These are phyloP conservation scores for Chelonia mydas DNA, from an alignment of 2,797 vertebrate species.

Conservation along the genomic window DNA sequence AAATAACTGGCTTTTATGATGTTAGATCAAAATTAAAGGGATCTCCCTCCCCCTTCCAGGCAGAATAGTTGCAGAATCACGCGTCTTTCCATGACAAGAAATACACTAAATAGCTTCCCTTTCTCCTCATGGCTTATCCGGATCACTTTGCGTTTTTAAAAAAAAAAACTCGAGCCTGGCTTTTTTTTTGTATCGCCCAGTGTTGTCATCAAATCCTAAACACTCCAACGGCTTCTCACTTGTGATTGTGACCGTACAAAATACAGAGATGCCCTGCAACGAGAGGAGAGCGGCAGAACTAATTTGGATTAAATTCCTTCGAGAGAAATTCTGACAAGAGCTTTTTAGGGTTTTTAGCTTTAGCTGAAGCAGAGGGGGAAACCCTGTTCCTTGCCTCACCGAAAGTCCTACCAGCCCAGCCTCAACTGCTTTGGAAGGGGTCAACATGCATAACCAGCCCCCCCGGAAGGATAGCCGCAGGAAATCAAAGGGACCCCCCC, in stretches of 20 bases:
- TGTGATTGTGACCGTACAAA: slow-evolving; percentile 42
- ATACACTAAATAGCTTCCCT: slow-evolving; percentile 40
- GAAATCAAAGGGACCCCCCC: background rate
- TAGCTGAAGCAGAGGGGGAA: slow-evolving; percentile 26
- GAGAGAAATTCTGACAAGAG: slow-evolving; percentile 64
- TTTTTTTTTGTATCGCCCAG: slow-evolving; percentile 55
- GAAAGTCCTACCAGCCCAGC: slow-evolving; percentile 59
- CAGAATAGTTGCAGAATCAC: background rate
- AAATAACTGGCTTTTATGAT: background rate
- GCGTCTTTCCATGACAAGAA: slow-evolving; percentile 5
- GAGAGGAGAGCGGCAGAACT: slow-evolving; percentile 62
- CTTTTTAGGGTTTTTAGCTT: no score
- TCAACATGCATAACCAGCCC: slow-evolving; percentile 57
- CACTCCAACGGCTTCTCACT: slow-evolving; percentile 60
- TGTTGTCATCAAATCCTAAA: slow-evolving; percentile 62
- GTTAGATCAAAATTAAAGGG: background rate
- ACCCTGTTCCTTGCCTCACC: slow-evolving; percentile 47
- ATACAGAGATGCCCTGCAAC: background rate
- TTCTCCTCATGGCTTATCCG: slow-evolving; percentile 55
- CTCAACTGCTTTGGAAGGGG: slow-evolving; percentile 63
- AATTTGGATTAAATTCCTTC: slow-evolving; percentile 64
- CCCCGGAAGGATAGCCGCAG: slow-evolving; percentile 43
- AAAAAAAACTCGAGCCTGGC: slow-evolving; percentile 47
- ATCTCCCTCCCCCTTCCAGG: background rate
- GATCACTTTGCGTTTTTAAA: slow-evolving; percentile 44